Evolutionary conservation across 2,797 vertebrate species (phyloP), one percentile per base, ranked within the genome.

Genomic region (Mallotus villosus): DNA sequence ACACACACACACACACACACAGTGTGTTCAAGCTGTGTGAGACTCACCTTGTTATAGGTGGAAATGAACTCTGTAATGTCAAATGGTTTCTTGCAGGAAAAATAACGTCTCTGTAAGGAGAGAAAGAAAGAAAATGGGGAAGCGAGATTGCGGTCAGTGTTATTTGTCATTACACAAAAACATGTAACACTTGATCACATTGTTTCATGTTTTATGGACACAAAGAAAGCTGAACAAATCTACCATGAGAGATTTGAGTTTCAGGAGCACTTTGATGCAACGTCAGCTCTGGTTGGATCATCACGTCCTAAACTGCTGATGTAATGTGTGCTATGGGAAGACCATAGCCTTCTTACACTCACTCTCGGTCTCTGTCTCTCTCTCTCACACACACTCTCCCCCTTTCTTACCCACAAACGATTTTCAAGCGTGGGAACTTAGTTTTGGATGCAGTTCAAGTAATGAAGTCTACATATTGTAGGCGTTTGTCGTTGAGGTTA

Each of bases 21-120:
- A 14, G 11, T 46, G 8, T 2, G 0, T 46, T 46, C 9, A 46
- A 46, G 12, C 41, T 2, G 41, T 46, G 41, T 14, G 7, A 25
- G n/a, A 34, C 61, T 2, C 68, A 98, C 97, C 91, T 92, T 90
- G 1, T 61, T 81, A 12, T 97, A 98, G 0, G 89, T 86, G 0
- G 87, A 84, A 84, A 91, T 97, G 5, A 98, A 84, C 34, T 74
- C 76, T 53, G 81, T 72, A 34, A 98, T 87, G 16, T 94, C 91
- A 72, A 90, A 94, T 24, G 87, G 95, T 55, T 89, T 93, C 73
- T 92, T 91, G 53, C 97, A 99, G 2, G 88, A 89, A 66, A 99
- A 93, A 85, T 93, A 95, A 12, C 83, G 55, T 75, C 59, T 88
- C 93, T 94, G 85, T 75, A 79, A 63, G 7, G 32, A 17, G 2